These are phyloP conservation scores for Glossophaga mutica DNA, from an alignment of 2,797 vertebrate species.

Conservation along the genomic window DNA sequence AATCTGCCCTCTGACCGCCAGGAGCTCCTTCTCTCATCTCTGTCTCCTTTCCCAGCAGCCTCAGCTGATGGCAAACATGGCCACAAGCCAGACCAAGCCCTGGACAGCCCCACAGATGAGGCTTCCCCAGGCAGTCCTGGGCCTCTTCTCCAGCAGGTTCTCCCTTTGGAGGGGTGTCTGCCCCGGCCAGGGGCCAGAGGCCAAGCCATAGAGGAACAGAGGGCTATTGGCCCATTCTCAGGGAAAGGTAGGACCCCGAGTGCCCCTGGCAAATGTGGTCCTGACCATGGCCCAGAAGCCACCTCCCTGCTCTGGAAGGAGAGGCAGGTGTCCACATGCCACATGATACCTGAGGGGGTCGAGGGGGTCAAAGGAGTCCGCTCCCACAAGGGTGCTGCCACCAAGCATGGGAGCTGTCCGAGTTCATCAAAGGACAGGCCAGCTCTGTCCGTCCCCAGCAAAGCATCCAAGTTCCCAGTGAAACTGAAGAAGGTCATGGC, in stretches of 20 bases:
- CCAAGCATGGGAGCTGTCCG: neutral
- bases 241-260: neutral
- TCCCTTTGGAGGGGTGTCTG: conserved; percentile 29
- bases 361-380: conserved; percentile 43
- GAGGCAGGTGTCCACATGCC: conserved; percentile 36
- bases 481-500: neutral
- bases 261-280: neutral
- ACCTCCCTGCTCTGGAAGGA: conserved; percentile 56
- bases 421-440: conserved; percentile 69
- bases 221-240: neutral
- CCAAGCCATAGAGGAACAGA: conserved; percentile 46
- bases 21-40: conserved; percentile 75
- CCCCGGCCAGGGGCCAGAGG: neutral
- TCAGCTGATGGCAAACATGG: neutral
- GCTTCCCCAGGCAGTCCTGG: neutral
- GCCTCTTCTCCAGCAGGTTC: conserved; percentile 43
- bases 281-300: rapidly evolving
- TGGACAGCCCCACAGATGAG: neutral
- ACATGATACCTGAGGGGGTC: conserved; percentile 50
- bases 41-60: conserved; percentile 73
- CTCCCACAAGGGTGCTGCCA: conserved; percentile 61
- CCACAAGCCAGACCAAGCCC: neutral
- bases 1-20: conserved; percentile 76
- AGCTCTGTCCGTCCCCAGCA: rapidly evolving
- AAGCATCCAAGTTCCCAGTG: conserved; percentile 1